These are phyloP conservation scores for Malurus melanocephalus DNA, from an alignment of 2,113 vertebrate genomes.

Conservation along the genomic window DNA sequence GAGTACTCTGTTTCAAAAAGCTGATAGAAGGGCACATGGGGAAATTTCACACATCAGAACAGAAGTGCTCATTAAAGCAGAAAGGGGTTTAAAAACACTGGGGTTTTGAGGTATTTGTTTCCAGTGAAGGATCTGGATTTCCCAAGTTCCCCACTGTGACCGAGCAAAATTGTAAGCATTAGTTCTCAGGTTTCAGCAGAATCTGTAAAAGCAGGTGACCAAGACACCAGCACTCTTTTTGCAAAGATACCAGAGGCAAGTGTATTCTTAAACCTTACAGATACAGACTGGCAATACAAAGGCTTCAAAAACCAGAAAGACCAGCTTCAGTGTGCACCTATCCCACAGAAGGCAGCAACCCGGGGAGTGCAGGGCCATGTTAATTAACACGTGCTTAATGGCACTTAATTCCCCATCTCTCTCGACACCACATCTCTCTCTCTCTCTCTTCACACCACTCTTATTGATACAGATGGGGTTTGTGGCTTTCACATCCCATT, in stretches of 20 bases:
- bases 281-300: background rate
- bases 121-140: background rate
- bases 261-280: background rate
- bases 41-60: background rate
- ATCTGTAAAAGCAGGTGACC: background rate
- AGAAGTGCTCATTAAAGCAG: background rate
- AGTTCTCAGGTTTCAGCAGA: background rate
- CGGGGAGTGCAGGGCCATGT: background rate
- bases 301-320: background rate
- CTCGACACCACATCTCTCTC: background rate
- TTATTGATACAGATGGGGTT: background rate
- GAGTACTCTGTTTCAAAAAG: background rate
- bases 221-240: background rate
- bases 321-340: background rate
- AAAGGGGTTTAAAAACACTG: background rate
- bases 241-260: background rate
- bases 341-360: background rate
- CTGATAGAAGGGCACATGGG: background rate
- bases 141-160: background rate
- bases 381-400: background rate
- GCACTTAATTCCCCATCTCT: background rate
- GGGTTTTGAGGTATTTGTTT: background rate
- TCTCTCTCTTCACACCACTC: background rate
- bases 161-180: background rate
- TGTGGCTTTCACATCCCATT: conserved; percentile 14